A percentile compares a stretch with the other conserved stretches of the same genome.
Evolutionary conservation across 2,888 invertebrate genomes (phyloP).

Genomic region (Gortyna flavago): DNA sequence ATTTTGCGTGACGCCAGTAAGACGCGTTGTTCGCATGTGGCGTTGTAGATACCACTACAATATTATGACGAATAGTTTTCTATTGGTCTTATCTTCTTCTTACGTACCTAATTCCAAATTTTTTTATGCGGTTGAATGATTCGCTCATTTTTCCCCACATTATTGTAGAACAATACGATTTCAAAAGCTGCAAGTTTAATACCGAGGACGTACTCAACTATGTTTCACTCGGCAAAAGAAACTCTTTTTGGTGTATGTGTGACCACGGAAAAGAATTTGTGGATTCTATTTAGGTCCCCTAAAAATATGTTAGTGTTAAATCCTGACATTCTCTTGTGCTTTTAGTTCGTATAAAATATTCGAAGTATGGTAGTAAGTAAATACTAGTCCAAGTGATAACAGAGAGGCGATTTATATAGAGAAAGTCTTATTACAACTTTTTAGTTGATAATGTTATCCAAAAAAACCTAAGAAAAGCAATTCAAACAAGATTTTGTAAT

Average conservation of each 20-base stretch:
- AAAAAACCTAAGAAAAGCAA: not conserved
- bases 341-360: constrained; percentile 55
- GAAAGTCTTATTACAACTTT: not conserved
- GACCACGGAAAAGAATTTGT: constrained; percentile 15
- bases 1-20: too few species aligned
- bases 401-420: not conserved
- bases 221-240: not conserved
- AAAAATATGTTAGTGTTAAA: constrained; percentile 38
- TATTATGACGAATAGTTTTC: too few species aligned
- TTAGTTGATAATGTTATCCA: not conserved
- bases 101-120: not conserved
- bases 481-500: not conserved
- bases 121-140: not conserved
- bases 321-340: constrained; percentile 33
- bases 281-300: constrained; percentile 8
- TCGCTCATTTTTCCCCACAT: not conserved
- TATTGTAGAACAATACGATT: not conserved
- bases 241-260: not conserved
- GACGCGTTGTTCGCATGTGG: too few species aligned
- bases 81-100: not conserved
- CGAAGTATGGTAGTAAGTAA: constrained; percentile 57
- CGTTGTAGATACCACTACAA: too few species aligned
- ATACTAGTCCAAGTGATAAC: constrained; percentile 23
- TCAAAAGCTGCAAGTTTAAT: not conserved
- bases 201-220: not conserved